A percentile compares a stretch with the other conserved stretches of the same genome.
phyloP scores from a whole-genome alignment of 2,113 vertebrate species.

The Phalacrocorax pelagicus region DNA sequence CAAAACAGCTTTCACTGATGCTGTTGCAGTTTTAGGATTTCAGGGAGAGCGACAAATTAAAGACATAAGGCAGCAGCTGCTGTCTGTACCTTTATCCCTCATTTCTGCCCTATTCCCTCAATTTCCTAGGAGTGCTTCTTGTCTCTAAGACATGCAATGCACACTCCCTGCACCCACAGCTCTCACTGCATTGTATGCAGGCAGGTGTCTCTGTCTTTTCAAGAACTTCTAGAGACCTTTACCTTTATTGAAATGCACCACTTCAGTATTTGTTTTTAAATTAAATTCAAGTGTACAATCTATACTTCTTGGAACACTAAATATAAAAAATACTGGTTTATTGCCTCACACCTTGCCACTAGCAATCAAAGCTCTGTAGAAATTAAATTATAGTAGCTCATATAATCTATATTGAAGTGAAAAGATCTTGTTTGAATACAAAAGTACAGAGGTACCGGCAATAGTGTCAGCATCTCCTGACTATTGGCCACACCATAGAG shows the following conservation, averaged over 20 bases:
- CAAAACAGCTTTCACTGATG: not conserved
- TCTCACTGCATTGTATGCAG: not conserved
- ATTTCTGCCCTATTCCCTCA: not conserved
- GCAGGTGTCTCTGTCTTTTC: not conserved
- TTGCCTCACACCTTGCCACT: not conserved
- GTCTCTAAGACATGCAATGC: not conserved
- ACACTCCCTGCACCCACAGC: not conserved
- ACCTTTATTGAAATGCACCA: not conserved
- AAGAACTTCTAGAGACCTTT: not conserved
- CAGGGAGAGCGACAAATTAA: not conserved
- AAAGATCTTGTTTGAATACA: not conserved
- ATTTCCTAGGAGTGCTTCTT: not conserved
- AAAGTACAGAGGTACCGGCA: not conserved
- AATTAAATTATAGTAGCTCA: not conserved
- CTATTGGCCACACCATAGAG: not conserved
- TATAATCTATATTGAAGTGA: not conserved
- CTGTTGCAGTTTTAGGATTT: not conserved
- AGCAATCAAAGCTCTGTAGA: not conserved
- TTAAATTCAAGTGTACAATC: not conserved
- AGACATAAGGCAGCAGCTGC: rapidly evolving
- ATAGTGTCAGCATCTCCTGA: not conserved
- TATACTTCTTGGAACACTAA: not conserved
- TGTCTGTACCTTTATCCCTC: not conserved
- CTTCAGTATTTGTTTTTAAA: not conserved
- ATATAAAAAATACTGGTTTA: not conserved